These are phyloP conservation scores for Molanna angustata DNA, from an alignment of 2,888 invertebrate genomes.

Conservation along the genomic window DNA sequence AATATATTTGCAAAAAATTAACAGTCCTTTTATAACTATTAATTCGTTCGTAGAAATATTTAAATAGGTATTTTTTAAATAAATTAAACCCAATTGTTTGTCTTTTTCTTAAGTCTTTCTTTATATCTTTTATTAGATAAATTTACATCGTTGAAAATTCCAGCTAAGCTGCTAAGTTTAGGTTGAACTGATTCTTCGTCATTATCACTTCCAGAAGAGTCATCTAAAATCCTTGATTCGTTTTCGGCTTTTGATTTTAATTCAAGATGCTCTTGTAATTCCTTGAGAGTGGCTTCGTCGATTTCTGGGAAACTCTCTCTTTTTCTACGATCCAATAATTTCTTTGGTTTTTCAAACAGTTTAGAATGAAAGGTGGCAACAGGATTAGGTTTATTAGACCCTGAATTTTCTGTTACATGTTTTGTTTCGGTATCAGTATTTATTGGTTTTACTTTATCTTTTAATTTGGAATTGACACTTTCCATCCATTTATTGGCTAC, in stretches of 20 bases:
- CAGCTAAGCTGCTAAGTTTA: conserved; percentile 45
- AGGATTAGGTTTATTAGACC: background rate
- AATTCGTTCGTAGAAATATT: too few species aligned
- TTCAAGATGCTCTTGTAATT: conserved; percentile 10
- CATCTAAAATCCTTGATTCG: conserved; percentile 17
- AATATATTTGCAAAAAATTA: too few species aligned
- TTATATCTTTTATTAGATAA: conserved; percentile 46
- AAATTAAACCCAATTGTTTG: conserved; percentile 52
- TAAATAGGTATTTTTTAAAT: too few species aligned
- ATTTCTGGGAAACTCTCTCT: conserved; percentile 24
- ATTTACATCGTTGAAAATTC: conserved; percentile 49
- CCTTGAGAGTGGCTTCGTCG: conserved; percentile 15
- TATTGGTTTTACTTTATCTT: background rate
- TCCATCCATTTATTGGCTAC: conserved; percentile 7
- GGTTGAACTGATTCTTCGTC: conserved; percentile 15
- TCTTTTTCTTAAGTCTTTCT: conserved; percentile 44
- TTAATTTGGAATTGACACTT: background rate
- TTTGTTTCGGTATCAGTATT: background rate
- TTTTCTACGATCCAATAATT: conserved; percentile 26
- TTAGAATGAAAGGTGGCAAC: background rate
- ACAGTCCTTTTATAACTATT: too few species aligned
- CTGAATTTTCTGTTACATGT: background rate
- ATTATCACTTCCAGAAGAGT: conserved; percentile 11
- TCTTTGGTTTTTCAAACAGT: conserved; percentile 23
- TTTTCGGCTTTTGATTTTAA: conserved; percentile 12